Evolutionary conservation across 2,888 invertebrate species (phyloP), one percentile per base, ranked within the genome.

Genomic region (Clitarchus hookeri): DNA sequence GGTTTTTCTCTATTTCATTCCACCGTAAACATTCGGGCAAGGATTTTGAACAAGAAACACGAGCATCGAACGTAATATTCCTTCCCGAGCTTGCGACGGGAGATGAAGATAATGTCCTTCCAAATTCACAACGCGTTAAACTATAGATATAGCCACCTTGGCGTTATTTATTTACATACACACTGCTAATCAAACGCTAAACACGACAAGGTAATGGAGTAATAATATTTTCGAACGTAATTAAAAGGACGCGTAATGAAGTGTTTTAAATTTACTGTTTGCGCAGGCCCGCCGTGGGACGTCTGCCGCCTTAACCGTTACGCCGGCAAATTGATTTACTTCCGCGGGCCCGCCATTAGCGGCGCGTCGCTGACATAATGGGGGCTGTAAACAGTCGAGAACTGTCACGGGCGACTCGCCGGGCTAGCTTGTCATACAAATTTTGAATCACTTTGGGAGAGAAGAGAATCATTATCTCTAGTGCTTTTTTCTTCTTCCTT

Each of bases 201-300:
- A 48, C 65, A n/a, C 65, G 65, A 0, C 65, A 2, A 23, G 65
- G 19, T n/a, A 65, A 65, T 65, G 65, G 65, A 65, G 65, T 65
- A 65, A 6, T 65, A 65, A 23, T 65, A n/a, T 65, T 65, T n/a
- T 36, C 65, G 13, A 65, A 19, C 65, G 65, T 65, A 65, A 65
- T 65, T 65, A 65, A 65, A 65, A n/a, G 8, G 65, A 65, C 65
- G 19, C 65, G n/a, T 65, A n/a, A 65, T n/a, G 65, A 65, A 65
- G 65, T 19, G 65, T 65, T 65, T 65, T 23, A n/a, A 65, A 65
- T 65, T 65, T 65, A 65, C 65, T 65, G 65, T 65, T 65, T 65
- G 65, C 65, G 65, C 23, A 65, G 65, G 53, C 53, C 53, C 13
- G 53, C 53, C 53, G 65, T 23, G 65, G 65, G 65, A n/a, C 23